Evolutionary conservation across 2,113 vertebrate genomes (phyloP).

Genomic region (Rhinichthys klamathensis): DNA sequence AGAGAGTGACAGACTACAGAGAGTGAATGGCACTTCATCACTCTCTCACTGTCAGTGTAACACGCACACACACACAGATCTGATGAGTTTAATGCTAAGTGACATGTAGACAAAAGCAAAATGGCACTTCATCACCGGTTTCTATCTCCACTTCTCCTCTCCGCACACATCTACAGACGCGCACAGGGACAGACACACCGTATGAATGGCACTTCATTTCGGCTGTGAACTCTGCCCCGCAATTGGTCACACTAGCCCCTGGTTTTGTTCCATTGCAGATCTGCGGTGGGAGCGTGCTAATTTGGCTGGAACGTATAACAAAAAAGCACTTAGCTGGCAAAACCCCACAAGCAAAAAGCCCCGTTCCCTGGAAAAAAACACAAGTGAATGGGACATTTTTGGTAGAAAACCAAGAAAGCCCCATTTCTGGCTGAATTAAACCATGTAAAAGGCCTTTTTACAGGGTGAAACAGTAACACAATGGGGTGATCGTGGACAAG

Average conservation of each 20-base stretch:
- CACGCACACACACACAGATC: slow-evolving; percentile 68
- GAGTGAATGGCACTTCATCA: slow-evolving; percentile 78
- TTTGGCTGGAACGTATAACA: slow-evolving; percentile 51
- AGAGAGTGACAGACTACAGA: slow-evolving; percentile 76
- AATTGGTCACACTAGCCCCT: slow-evolving; percentile 51
- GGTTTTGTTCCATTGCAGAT: slow-evolving; percentile 43
- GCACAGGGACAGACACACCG: slow-evolving; percentile 22
- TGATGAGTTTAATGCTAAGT: slow-evolving; percentile 43
- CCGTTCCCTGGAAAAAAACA: neutral
- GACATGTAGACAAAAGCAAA: slow-evolving; percentile 42
- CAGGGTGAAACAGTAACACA: slow-evolving; percentile 44
- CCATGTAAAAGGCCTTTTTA: slow-evolving; percentile 41
- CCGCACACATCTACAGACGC: neutral
- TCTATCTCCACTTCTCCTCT: slow-evolving; percentile 27
- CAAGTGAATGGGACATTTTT: slow-evolving; percentile 3
- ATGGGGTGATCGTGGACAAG: neutral
- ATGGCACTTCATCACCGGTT: slow-evolving; percentile 41
- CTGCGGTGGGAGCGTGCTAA: slow-evolving; percentile 46
- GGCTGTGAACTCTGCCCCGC: slow-evolving; percentile 43
- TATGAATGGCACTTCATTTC: slow-evolving; percentile 46
- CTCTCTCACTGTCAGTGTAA: slow-evolving; percentile 63
- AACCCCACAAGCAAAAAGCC: slow-evolving; percentile 26
- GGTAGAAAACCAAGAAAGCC: neutral
- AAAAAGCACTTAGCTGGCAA: slow-evolving; percentile 47
- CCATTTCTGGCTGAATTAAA: slow-evolving; percentile 36